Conservation (phyloP, 2,797 vertebrate species). For the Coendou prehensilis region DNA sequence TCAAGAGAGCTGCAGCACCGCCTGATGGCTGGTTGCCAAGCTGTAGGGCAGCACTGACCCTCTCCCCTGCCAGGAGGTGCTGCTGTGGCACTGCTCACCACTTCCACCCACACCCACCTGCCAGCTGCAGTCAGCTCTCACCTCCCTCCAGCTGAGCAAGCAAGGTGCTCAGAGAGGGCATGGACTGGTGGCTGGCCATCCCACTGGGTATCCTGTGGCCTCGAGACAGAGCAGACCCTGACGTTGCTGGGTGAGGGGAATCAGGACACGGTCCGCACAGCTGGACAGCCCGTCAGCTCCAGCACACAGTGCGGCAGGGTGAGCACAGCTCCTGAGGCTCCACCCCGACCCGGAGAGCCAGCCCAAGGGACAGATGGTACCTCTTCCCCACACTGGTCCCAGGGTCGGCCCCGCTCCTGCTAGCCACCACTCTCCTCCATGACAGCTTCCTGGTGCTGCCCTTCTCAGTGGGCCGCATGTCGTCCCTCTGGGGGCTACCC, state of each 20-base stretch:
- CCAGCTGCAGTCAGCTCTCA: too few relatives aligned
- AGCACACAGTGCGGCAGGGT: neutral
- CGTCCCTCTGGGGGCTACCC: constrained; percentile 87
- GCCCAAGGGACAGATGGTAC: constrained; percentile 81
- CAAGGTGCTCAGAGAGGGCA: neutral
- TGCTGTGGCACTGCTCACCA: too few relatives aligned
- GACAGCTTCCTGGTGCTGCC: constrained; percentile 84
- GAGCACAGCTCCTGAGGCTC: neutral
- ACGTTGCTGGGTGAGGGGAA: neutral
- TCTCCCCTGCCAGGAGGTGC: neutral
- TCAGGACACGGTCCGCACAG: neutral
- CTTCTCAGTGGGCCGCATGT: constrained; percentile 72
- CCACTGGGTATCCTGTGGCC: rapidly evolving
- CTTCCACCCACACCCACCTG: neutral
- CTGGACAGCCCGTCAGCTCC: too few relatives aligned
- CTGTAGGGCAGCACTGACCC: neutral
- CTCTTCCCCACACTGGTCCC: constrained; percentile 94
- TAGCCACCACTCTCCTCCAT: constrained; percentile 86
- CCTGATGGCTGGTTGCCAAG: neutral
- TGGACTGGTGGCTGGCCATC: neutral
- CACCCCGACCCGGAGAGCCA: neutral
- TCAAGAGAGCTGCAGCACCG: neutral
- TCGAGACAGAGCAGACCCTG: neutral
- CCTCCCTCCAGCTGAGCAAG: neutral
- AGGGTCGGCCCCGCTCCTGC: constrained; percentile 89